A percentile compares a stretch with the other conserved stretches of the same genome.
These are phyloP conservation scores for Euura lappo DNA, from an alignment of 1,140 invertebrate species.

Conservation along the genomic window DNA sequence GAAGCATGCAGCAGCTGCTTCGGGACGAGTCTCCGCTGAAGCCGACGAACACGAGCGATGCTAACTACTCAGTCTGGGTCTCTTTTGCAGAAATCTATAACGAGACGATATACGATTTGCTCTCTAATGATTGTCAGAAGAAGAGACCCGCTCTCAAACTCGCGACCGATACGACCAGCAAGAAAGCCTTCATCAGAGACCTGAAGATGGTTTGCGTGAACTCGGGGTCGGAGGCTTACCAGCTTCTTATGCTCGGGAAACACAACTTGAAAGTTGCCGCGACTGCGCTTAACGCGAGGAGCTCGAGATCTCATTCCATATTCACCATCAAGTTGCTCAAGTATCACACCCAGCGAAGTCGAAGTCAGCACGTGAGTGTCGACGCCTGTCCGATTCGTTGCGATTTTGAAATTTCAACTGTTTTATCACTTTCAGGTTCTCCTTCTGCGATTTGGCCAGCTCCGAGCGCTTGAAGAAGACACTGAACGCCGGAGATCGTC, in stretches of 20 bases:
- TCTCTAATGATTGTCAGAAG: constrained; percentile 62
- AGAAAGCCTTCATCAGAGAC: constrained; percentile 78
- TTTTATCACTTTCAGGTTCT: constrained; percentile 58
- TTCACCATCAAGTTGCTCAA: constrained; percentile 83
- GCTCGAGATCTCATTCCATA: constrained; percentile 87
- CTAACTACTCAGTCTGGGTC: constrained; percentile 74
- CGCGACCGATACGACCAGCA: constrained; percentile 64
- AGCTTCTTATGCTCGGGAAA: constrained; percentile 79
- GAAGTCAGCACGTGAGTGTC: constrained; percentile 64
- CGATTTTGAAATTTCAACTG: constrained; percentile 18
- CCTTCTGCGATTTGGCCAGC: constrained; percentile 91
- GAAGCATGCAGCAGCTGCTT: constrained; percentile 59
- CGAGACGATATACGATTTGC: constrained; percentile 86
- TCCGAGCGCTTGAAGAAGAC: constrained; percentile 88
- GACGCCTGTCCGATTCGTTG: constrained; percentile 19
- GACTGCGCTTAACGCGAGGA: constrained; percentile 84
- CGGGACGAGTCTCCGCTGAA: constrained; percentile 49
- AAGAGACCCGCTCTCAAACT: constrained; percentile 62
- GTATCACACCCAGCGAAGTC: constrained; percentile 58
- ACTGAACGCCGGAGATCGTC: constrained; percentile 78
- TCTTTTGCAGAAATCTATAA: constrained; percentile 95
- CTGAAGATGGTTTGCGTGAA: constrained; percentile 77
- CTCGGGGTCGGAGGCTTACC: constrained; percentile 80
- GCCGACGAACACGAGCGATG: constrained; percentile 36
- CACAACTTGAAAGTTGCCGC: constrained; percentile 83